phyloP scores from a whole-genome alignment of 1,140 invertebrate genomes.

The Anagrus nilaparvatae region DNA sequence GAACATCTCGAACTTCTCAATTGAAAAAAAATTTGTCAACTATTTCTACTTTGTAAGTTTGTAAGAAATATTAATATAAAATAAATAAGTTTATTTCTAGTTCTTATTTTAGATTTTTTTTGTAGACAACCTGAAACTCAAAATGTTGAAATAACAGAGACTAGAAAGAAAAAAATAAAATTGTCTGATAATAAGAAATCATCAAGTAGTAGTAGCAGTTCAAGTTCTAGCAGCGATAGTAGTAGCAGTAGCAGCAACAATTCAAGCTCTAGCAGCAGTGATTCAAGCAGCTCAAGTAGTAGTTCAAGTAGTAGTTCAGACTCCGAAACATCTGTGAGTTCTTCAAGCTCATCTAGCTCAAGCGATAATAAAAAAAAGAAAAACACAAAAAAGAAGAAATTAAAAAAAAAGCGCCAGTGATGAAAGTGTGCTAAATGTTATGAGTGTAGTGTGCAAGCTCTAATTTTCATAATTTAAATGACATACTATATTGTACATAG shows the following conservation, averaged over 20 bases:
- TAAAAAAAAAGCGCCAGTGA: slow-evolving; percentile 11
- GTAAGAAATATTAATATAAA: background rate
- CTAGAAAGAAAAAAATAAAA: slow-evolving; percentile 17
- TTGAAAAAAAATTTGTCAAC: slow-evolving; percentile 63
- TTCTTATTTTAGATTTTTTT: too few relatives aligned
- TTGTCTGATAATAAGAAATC: slow-evolving; percentile 19
- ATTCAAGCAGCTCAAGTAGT: slow-evolving; percentile 13
- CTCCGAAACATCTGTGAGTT: too few relatives aligned
- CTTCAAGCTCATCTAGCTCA: background rate
- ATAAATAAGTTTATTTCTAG: slow-evolving; percentile 1
- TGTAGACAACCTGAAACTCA: too few relatives aligned
- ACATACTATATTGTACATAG: too few relatives aligned
- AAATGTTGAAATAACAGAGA: slow-evolving; percentile 1
- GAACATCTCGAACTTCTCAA: slow-evolving; percentile 68
- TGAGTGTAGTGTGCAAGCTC: too few relatives aligned
- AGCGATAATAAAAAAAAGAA: slow-evolving; percentile 5
- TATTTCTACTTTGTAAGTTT: slow-evolving; percentile 30
- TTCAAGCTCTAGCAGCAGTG: slow-evolving; percentile 15
- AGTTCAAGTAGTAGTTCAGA: slow-evolving; percentile 10
- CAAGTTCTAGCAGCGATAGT: slow-evolving; percentile 22
- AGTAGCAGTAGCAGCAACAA: slow-evolving; percentile 18
- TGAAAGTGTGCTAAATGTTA: too few relatives aligned
- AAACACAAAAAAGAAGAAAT: slow-evolving; percentile 6
- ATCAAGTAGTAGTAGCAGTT: slow-evolving; percentile 22
- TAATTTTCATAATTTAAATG: too few relatives aligned